Base-by-base conservation (phyloP, 2,797 vertebrate genomes). In the Adrianichthys oophorus region DNA sequence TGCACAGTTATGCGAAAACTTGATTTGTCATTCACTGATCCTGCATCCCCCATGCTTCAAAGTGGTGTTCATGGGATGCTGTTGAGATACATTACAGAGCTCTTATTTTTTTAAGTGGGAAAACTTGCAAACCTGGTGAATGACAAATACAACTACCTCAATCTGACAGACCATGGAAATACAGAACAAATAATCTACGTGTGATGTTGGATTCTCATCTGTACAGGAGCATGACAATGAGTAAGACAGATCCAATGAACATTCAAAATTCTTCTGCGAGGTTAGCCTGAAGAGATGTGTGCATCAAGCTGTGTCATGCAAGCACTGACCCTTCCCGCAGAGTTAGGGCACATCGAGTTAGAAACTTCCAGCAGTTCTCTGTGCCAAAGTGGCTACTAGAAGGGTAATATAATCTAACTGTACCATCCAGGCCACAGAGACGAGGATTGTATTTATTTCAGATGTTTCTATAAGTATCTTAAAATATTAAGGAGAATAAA, bases 291-390 rank as follows among this genome's bases (percentile, higher is more conserved):
- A 78, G 83, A 85, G 73, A 80, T 76, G 57, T 45, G 70, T 70
- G 69, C 76, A 79, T 78, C 75, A 74, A 78, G 69, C 76, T 60
- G 71, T 68, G 77, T 76, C 72, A 69, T 75, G 71, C 67, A 83
- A 71, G 74, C 79, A 84, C 85, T 80, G 81, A 82, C 78, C 77
- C 65, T 67, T 59, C 68, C 80, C 55, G 72, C 74, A 61, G 79
- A 74, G 80, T 87, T 83, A 76, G 82, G 78, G 74, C 78, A 78
- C 74, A 71, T 75, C 52, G 61, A 73, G 87, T 88, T 87, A 77
- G 74, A 82, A 85, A 72, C 78, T 65, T 69, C 72, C 56, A 82
- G 83, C 74, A 62, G 45, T 62, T 71, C n/a, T 74, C 53, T 62
- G 54, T 76, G 84, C 84, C 87, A 89, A 74, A 62, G 61, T 75